Evolutionary conservation across 2,113 vertebrate genomes (phyloP).

Genomic region (Nematolebias whitei): DNA sequence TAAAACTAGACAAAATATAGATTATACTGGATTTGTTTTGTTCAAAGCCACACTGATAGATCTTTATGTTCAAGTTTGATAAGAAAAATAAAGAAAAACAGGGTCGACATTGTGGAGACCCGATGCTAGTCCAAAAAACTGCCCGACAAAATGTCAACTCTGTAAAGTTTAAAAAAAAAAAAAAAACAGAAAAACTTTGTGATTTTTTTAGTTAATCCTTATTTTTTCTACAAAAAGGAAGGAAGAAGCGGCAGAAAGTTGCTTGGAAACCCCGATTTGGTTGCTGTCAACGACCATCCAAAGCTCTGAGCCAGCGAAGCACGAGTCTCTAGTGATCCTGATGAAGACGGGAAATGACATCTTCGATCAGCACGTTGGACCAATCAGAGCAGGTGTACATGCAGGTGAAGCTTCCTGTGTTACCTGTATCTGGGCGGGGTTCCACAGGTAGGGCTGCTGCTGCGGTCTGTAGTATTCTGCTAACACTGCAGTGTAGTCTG

Average conservation of each 20-base stretch:
- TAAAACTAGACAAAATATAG: conserved; percentile 84
- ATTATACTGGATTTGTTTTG: conserved; percentile 77
- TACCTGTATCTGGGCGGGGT: conserved; percentile 84
- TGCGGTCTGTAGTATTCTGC: conserved; percentile 97
- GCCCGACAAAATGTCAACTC: conserved; percentile 68
- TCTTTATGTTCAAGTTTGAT: conserved; percentile 74
- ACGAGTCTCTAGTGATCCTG: conserved; percentile 90
- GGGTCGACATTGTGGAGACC: conserved; percentile 60
- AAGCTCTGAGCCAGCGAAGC: conserved; percentile 35
- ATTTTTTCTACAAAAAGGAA: conserved; percentile 84
- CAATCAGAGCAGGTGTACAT: too few relatives aligned
- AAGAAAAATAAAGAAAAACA: conserved; percentile 66
- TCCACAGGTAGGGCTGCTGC: conserved; percentile 93
- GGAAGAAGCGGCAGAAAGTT: conserved; percentile 85
- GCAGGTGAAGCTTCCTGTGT: background rate
- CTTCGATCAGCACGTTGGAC: background rate
- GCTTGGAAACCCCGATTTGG: conserved; percentile 86
- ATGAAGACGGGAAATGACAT: conserved; percentile 46
- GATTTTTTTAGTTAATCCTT: conserved; percentile 76
- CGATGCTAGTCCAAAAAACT: conserved; percentile 66
- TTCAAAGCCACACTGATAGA: conserved; percentile 83
- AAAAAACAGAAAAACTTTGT: conserved; percentile 76
- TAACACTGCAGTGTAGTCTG: conserved; percentile 93
- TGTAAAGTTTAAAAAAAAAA: conserved; percentile 81
- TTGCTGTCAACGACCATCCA: conserved; percentile 75